A percentile compares a stretch with the other conserved stretches of the same genome.
Conservation (phyloP, 2,113 vertebrate genomes). For the Urocynchramus pylzowi region DNA sequence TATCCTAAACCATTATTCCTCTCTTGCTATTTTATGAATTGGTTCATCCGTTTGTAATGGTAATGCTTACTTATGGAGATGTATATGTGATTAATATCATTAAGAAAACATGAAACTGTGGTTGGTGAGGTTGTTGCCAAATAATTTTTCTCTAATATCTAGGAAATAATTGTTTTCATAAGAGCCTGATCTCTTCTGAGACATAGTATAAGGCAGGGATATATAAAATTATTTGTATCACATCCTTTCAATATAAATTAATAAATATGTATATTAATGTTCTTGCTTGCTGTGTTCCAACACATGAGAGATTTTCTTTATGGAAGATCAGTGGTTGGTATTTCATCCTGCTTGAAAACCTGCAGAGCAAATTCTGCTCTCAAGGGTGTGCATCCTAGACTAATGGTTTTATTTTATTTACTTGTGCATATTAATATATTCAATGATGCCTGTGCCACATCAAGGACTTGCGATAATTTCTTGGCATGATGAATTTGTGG, state of each 20-base stretch:
- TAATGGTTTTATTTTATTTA: slow-evolving; percentile 11
- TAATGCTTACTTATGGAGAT: not conserved
- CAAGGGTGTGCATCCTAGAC: not conserved
- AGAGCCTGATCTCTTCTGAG: not conserved
- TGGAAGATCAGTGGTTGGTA: not conserved
- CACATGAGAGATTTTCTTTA: not conserved
- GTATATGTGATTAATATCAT: not conserved
- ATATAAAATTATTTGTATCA: not conserved
- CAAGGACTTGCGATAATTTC: not conserved
- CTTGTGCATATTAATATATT: not conserved
- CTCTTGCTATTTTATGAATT: not conserved
- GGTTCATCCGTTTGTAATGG: not conserved
- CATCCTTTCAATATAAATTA: not conserved
- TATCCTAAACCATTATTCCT: not conserved
- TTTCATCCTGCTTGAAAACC: not conserved
- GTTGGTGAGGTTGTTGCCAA: not conserved
- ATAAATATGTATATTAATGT: not conserved
- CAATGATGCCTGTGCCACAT: not conserved
- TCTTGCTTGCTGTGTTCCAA: not conserved
- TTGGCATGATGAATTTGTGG: not conserved
- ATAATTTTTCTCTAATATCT: not conserved
- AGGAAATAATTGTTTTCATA: not conserved
- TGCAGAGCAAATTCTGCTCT: not conserved
- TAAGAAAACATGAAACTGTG: not conserved
- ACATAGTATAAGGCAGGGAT: not conserved